Percentiles rank a stretch among this genome's conserved stretches.
These are phyloP conservation scores for Marcusenius ussheri DNA, from an alignment of 2,113 vertebrate genomes.

Conservation along the genomic window DNA sequence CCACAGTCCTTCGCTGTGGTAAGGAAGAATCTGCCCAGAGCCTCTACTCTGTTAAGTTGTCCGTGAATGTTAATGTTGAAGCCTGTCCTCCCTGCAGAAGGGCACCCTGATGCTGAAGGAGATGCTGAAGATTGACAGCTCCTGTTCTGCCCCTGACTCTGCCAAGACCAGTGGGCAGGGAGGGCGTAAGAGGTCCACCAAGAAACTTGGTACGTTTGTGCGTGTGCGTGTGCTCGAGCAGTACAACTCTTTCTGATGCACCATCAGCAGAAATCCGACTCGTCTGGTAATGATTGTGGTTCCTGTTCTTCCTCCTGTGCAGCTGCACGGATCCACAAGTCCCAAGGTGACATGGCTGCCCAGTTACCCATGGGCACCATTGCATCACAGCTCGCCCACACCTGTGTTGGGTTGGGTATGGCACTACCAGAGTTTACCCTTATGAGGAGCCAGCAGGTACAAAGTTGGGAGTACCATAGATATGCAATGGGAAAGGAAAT, in stretches of 20 bases:
- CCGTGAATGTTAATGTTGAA: background rate
- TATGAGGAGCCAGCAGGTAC: conserved; percentile 80
- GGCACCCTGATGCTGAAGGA: conserved; percentile 93
- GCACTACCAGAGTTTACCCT: conserved; percentile 82
- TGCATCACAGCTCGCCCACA: conserved; percentile 73
- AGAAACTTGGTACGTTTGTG: conserved; percentile 72
- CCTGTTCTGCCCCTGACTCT: conserved; percentile 55
- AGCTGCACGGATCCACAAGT: conserved; percentile 75
- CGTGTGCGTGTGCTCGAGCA: background rate
- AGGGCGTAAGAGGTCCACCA: conserved; percentile 64
- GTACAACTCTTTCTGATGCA: background rate
- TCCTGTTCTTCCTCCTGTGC: conserved; percentile 13
- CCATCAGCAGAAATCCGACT: background rate
- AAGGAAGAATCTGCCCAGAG: conserved; percentile 12
- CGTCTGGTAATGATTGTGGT: background rate
- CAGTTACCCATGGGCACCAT: conserved; percentile 59
- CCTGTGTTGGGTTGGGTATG: conserved; percentile 80
- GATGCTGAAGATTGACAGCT: conserved; percentile 89
- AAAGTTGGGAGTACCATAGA: conserved; percentile 12
- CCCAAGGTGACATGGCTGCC: conserved; percentile 50
- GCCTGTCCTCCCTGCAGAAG: conserved; percentile 61
- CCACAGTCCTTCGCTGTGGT: conserved; percentile 96
- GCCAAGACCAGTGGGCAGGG: conserved; percentile 53
- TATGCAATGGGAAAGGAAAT: background rate
- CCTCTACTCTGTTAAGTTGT: conserved; percentile 83